Evolutionary conservation across 2,888 invertebrate species (phyloP).

Genomic region (Stenurella melanura): DNA sequence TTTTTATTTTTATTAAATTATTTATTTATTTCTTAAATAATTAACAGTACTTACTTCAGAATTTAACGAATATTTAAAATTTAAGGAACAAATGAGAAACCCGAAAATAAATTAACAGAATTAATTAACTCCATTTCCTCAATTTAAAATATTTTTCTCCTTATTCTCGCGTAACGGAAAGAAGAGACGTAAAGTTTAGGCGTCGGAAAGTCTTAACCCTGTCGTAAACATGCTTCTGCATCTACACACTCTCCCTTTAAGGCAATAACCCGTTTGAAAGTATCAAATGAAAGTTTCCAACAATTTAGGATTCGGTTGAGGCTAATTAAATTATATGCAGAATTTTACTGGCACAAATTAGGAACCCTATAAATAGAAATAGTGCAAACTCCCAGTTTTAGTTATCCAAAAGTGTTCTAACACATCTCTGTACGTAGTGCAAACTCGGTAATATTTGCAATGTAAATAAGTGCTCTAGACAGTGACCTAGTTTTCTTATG

Average conservation of each 20-base stretch:
- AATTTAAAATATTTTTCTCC: slow-evolving; percentile 3
- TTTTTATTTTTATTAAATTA: too few species aligned
- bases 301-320: background rate
- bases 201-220: background rate
- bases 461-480: background rate
- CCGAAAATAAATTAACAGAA: background rate
- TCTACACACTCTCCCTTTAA: background rate
- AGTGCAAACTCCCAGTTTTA: background rate
- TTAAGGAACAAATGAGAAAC: background rate
- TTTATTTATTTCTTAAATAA: too few species aligned
- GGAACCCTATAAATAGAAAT: slow-evolving; percentile 1
- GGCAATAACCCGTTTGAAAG: background rate
- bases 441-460: slow-evolving; percentile 10
- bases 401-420: background rate
- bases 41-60: background rate
- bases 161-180: background rate
- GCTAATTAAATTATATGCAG: background rate
- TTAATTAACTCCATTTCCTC: background rate
- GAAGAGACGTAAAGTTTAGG: background rate
- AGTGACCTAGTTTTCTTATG: slow-evolving; percentile 2
- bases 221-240: background rate
- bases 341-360: background rate
- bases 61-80: background rate
- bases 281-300: background rate
- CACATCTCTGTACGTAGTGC: background rate